Conservation (phyloP, 2,888 invertebrate species). For the Ectemnius cavifrons region DNA sequence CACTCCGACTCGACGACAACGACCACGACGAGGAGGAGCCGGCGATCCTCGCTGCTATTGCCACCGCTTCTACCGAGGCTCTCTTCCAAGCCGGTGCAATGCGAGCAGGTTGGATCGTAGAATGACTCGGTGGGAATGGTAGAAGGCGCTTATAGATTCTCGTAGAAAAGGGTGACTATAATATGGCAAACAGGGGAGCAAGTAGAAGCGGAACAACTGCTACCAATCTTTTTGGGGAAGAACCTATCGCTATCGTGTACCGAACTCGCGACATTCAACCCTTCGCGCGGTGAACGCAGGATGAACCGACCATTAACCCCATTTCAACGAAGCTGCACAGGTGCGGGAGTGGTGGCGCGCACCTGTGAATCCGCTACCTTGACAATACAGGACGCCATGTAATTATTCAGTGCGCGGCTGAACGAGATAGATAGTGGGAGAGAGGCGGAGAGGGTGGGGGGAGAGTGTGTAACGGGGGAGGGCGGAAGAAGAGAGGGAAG, state of each 20-base stretch:
- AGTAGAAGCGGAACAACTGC: slow-evolving; percentile 21
- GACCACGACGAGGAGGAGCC: slow-evolving; percentile 25
- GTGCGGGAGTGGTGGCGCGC: background rate
- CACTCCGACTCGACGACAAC: slow-evolving; percentile 27
- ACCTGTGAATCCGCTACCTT: slow-evolving; percentile 5
- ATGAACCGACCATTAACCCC: slow-evolving; percentile 29
- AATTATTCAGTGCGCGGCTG: slow-evolving; percentile 26
- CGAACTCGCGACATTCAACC: background rate
- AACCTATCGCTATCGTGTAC: too few relatives aligned
- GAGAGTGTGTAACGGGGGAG: background rate
- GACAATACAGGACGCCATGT: slow-evolving; percentile 6
- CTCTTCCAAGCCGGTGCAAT: background rate
- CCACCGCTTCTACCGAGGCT: slow-evolving; percentile 6
- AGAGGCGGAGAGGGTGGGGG: background rate
- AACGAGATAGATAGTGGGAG: slow-evolving; percentile 10
- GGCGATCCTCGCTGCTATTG: slow-evolving; percentile 40
- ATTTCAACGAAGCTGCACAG: slow-evolving; percentile 5
- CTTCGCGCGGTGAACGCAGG: background rate
- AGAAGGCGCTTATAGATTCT: too few relatives aligned
- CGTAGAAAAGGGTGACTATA: too few relatives aligned
- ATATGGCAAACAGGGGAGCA: background rate
- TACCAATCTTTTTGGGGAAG: slow-evolving; percentile 22
- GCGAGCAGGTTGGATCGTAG: too few relatives aligned
- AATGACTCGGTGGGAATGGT: too few relatives aligned
- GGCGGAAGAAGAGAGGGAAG: background rate